Base-by-base conservation (phyloP, 2,888 invertebrate species). In the Tillus elongatus region DNA sequence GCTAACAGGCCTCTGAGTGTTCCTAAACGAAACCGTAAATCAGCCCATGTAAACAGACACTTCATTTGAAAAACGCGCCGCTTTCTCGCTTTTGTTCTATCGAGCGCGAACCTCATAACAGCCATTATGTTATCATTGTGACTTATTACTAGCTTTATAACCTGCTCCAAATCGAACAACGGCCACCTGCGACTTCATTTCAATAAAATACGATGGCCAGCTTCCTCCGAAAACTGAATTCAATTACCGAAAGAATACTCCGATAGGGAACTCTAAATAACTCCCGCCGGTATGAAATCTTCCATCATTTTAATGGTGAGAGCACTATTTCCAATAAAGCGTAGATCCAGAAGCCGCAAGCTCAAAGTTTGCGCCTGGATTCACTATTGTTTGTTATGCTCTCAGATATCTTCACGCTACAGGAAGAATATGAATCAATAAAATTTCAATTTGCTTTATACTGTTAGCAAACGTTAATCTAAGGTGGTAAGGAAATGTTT, bases 181-280 rank as follows among this genome's bases (percentile, higher is more conserved):
- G 45, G 49, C 53, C 58, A 60, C 58, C 58, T 60, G 60, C 58
- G 56, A 58, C 58, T 58, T 58, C 57, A 58, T 58, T 58, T 58
- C 58, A 56, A 57, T 58, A 58, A 58, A 60, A 58, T 58, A 60
- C 52, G 56, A 53, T 49, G 49, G 49, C 47, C 44, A 33, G 44
- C 46, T 52, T 52, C 50, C 52, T 30, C 13, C 47, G 50, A 51
- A 52, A 52, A 54, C 49, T 49, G 49, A 53, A 55, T 57, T 57
- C 56, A 54, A 57, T 56, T 57, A 53, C 49, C 40, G 26, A n/a
- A 33, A 33, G n/a, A 33, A 19, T 19, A n/a, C 24, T 6, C 24
- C 24, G 24, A n/a, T 19, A 19, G 6, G 24, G 32, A 34, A 27
- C 28, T 30, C 36, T 33, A 38, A 6, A 19, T 19, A 19, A 8